phyloP scores from a whole-genome alignment of 2,797 vertebrate species.

The Galaxias olidus region DNA sequence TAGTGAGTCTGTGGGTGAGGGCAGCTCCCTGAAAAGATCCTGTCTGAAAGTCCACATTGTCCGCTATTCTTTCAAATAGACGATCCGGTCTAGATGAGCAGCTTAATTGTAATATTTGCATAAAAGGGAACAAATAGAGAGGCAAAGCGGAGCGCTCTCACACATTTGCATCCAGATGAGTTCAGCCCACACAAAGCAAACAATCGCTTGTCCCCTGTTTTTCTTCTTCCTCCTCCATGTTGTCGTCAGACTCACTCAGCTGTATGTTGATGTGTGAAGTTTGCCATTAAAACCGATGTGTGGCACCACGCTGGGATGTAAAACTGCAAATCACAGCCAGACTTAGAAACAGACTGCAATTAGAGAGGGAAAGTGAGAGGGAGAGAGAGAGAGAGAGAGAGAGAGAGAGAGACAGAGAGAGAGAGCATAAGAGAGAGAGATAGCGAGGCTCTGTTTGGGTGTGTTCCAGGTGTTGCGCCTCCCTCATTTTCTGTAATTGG shows the following conservation, averaged over 20 bases:
- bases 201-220: conserved; percentile 21
- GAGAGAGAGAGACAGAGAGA: background rate
- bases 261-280: conserved; percentile 31
- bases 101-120: conserved; percentile 31
- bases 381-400: background rate
- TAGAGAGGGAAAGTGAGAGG: background rate
- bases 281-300: conserved; percentile 24
- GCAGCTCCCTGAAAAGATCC: conserved; percentile 9
- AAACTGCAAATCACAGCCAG: conserved; percentile 34
- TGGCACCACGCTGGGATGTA: conserved; percentile 8
- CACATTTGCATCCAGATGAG: conserved; percentile 44
- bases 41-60: conserved; percentile 33
- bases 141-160: conserved; percentile 13
- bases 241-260: conserved; percentile 14
- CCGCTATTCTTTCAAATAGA: conserved; percentile 25
- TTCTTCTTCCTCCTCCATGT: conserved; percentile 4
- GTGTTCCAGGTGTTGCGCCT: background rate
- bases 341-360: conserved; percentile 20
- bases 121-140: conserved; percentile 29
- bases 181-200: conserved; percentile 35
- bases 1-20: conserved; percentile 6
- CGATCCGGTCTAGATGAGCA: conserved; percentile 18
- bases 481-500: background rate
- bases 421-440: background rate
- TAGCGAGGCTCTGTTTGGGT: background rate